Evolutionary conservation across 35 echinoderm and acorn worm species (phyloP).

Genomic region (Patiria miniata): DNA sequence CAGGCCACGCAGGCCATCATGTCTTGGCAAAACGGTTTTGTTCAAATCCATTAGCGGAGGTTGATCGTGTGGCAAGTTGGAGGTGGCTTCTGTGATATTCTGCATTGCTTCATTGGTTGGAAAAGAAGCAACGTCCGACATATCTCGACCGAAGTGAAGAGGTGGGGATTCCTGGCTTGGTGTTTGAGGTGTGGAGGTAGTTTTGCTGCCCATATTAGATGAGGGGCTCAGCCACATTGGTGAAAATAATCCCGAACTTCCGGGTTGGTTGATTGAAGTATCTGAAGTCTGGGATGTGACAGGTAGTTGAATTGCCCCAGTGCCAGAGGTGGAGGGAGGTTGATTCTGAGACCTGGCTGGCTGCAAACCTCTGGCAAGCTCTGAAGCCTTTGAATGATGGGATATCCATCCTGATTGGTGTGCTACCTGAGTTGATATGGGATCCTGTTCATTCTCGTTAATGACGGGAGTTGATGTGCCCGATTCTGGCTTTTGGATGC

Average conservation of each 20-base stretch:
- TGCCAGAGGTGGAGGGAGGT: background rate
- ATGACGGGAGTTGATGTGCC: conserved; percentile 20
- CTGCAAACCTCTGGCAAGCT: conserved; percentile 61
- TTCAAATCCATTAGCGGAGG: conserved; percentile 16
- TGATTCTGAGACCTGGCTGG: conserved; percentile 50
- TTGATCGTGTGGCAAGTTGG: background rate
- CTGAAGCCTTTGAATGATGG: conserved; percentile 71
- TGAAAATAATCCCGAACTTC: conserved; percentile 11
- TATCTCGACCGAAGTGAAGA: background rate
- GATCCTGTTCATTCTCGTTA: background rate
- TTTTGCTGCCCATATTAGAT: background rate
- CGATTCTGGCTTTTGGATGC: conserved; percentile 28
- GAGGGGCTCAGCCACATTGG: background rate
- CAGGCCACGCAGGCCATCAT: background rate
- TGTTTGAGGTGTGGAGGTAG: conserved; percentile 16
- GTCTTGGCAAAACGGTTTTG: background rate
- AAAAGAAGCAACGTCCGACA: background rate
- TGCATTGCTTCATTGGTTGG: background rate
- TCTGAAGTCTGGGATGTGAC: background rate
- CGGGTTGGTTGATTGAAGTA: background rate
- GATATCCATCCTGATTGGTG: conserved; percentile 64
- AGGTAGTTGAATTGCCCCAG: conserved; percentile 11
- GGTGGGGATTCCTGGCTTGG: conserved; percentile 5
- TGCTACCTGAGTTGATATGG: background rate
- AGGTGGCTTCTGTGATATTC: background rate